These are phyloP conservation scores for Drosophila leonis DNA, from an alignment of 2,888 invertebrate genomes.

Conservation along the genomic window DNA sequence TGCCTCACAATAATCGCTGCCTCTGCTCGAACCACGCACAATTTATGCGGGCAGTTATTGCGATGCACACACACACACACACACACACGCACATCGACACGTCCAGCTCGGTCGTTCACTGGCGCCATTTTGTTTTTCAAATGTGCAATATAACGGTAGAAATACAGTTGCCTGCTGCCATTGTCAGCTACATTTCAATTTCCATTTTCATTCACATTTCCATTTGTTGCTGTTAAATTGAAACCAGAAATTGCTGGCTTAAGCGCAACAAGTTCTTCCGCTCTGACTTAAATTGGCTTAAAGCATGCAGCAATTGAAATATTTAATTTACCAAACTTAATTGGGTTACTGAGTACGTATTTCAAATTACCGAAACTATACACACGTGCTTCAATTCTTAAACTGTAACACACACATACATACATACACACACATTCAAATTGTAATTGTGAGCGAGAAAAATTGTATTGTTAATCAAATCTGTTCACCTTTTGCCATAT, in stretches of 20 bases:
- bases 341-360: constrained; percentile 13
- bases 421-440: neutral
- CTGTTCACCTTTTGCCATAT: constrained; percentile 27
- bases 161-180: constrained; percentile 28
- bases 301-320: constrained; percentile 8
- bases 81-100: constrained; percentile 17
- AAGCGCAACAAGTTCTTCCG: constrained; percentile 31
- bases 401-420: neutral
- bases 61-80: constrained; percentile 30
- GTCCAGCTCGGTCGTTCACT: constrained; percentile 12
- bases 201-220: constrained; percentile 23
- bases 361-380: constrained; percentile 4
- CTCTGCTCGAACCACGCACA: constrained; percentile 26
- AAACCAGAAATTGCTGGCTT: constrained; percentile 21
- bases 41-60: constrained; percentile 62
- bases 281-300: constrained; percentile 23
- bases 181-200: constrained; percentile 27
- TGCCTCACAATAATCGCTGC: constrained; percentile 44
- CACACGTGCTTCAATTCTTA: constrained; percentile 12
- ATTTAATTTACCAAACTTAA: constrained; percentile 33
- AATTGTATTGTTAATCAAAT: constrained; percentile 30
- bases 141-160: constrained; percentile 29
- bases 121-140: constrained; percentile 54
- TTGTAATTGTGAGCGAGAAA: constrained; percentile 4
- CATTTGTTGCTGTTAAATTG: constrained; percentile 29